A percentile compares a stretch with the other conserved stretches of the same genome.
Evolutionary conservation across 2,113 vertebrate genomes (phyloP).

Genomic region (Amazona vittata): DNA sequence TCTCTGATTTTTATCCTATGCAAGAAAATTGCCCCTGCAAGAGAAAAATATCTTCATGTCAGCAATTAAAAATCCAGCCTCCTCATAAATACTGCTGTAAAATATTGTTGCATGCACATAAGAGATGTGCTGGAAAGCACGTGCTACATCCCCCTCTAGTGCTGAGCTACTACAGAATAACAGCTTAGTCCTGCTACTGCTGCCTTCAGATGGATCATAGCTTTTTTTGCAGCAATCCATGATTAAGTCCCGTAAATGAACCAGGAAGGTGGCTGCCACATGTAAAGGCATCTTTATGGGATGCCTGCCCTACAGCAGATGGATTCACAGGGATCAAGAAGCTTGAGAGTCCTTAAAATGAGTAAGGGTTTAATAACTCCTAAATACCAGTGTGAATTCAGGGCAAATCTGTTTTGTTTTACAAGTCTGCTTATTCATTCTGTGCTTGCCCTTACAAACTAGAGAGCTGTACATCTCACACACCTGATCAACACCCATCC

Average conservation of each 20-base stretch:
- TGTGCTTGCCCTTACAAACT: neutral
- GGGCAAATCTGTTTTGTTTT: neutral
- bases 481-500: neutral
- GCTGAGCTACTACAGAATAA: slow-evolving; percentile 30
- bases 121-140: neutral
- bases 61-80: slow-evolving; percentile 31
- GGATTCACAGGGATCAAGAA: neutral
- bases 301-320: neutral
- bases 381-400: neutral
- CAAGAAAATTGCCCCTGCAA: slow-evolving; percentile 17
- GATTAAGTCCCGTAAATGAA: neutral
- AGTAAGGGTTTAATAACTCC: neutral
- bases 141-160: slow-evolving; percentile 67
- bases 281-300: neutral
- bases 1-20: neutral
- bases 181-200: neutral
- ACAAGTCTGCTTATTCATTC: neutral
- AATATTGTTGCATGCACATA: neutral
- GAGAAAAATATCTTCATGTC: slow-evolving; percentile 4
- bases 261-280: neutral
- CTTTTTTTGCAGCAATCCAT: neutral
- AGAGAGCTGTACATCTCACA: neutral
- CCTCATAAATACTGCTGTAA: slow-evolving; percentile 28
- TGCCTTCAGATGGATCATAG: neutral
- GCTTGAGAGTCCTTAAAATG: neutral